Conservation (phyloP, 2,113 vertebrate genomes). For the Neolamprologus longior region DNA sequence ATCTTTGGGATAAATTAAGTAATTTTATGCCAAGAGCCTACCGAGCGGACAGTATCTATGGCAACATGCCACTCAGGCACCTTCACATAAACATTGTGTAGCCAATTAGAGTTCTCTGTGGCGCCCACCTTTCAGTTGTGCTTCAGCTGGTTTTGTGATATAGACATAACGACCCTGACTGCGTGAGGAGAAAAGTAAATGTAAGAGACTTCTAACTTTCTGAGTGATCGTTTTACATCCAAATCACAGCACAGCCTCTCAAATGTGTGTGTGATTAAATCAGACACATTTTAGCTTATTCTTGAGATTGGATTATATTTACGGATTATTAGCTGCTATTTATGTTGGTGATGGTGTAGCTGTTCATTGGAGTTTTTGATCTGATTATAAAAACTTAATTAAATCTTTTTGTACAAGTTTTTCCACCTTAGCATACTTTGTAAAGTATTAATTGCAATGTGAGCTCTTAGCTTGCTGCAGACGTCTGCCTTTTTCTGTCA, state of each 20-base stretch:
- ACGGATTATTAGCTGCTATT: neutral
- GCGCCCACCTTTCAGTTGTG: neutral
- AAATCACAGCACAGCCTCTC: neutral
- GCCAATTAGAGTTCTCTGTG: neutral
- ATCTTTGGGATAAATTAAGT: neutral
- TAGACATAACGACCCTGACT: neutral
- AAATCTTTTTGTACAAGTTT: neutral
- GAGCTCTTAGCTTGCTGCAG: neutral
- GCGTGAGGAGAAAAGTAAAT: rapidly evolving
- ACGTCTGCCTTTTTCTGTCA: neutral
- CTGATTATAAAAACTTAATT: neutral
- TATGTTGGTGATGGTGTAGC: neutral
- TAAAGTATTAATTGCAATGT: neutral
- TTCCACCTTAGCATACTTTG: neutral
- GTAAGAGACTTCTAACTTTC: neutral
- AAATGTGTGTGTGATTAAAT: neutral
- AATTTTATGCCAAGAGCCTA: neutral
- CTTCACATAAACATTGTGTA: neutral
- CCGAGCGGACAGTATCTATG: rapidly evolving
- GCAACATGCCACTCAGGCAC: neutral
- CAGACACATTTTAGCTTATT: neutral
- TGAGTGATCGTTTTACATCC: neutral
- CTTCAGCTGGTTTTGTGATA: neutral
- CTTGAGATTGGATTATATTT: neutral
- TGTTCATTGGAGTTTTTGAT: neutral